Evolutionary conservation across 2,113 vertebrate genomes (phyloP).

Genomic region (Channa maculata): DNA sequence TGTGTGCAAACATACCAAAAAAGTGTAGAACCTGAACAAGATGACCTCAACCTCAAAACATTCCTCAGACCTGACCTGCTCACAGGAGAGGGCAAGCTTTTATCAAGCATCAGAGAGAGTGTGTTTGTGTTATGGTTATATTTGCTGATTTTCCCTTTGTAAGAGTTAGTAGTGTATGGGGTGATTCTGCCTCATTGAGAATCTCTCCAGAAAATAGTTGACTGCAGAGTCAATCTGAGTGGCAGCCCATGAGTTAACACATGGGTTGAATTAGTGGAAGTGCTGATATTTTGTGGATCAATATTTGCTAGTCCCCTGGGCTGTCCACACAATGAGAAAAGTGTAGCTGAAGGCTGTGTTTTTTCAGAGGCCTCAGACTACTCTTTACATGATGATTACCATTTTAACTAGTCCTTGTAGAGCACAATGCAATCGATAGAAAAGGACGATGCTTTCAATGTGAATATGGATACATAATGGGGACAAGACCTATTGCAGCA

Average conservation of each 20-base stretch:
- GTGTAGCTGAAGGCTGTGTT: slow-evolving; percentile 42
- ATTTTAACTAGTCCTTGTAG: slow-evolving; percentile 59
- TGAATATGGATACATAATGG: too few relatives aligned
- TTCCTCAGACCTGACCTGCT: slow-evolving; percentile 20
- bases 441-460: too few relatives aligned
- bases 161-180: slow-evolving; percentile 16
- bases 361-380: slow-evolving; percentile 34
- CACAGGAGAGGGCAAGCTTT: slow-evolving; percentile 11
- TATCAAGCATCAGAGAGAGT: neutral
- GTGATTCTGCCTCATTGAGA: slow-evolving; percentile 54
- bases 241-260: slow-evolving; percentile 23
- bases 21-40: slow-evolving; percentile 19
- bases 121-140: slow-evolving; percentile 5
- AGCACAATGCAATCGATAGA: slow-evolving; percentile 20
- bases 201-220: slow-evolving; percentile 33
- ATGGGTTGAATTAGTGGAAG: slow-evolving; percentile 37
- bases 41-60: slow-evolving; percentile 35
- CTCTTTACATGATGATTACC: slow-evolving; percentile 54
- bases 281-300: slow-evolving; percentile 47
- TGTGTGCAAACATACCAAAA: slow-evolving; percentile 15
- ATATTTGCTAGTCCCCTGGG: slow-evolving; percentile 50
- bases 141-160: slow-evolving; percentile 38
- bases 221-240: neutral
- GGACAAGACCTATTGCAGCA: too few relatives aligned
- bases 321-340: slow-evolving; percentile 37